Base-by-base conservation (phyloP, 2,888 invertebrate genomes). In the Teleogryllus oceanicus region DNA sequence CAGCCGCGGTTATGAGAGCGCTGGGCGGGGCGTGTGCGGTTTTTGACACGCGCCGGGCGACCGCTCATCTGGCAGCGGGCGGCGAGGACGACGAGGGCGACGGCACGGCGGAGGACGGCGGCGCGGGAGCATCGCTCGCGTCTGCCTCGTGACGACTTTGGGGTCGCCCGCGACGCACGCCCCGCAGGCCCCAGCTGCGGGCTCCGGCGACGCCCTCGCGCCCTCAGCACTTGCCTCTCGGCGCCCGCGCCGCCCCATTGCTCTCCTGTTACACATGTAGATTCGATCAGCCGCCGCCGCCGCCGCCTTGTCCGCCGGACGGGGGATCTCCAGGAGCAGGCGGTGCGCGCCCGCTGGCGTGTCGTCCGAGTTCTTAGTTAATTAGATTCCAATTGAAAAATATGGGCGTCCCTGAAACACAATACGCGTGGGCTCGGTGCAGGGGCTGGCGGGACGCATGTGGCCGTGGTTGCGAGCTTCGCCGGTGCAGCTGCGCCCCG, bases 201-300 rank as follows among this genome's bases (percentile, higher is more conserved):
- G n/a, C 62, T 18, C 16, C 16, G n/a, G 62, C 37, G 37, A 2
- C 37, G n/a, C n/a, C 62, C 62, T 37, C 10, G 18, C 62, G 18
- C 62, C 62, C 13, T 62, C 18, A 62, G 16, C 37, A 37, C 37
- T 37, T 37, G 37, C 37, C 37, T 37, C 37, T 37, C 37, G 37
- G 37, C 37, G 37, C 37, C 37, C 37, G 37, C 37, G 62, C 18
- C 62, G 18, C 18, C n/a, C 62, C 62, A 62, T 62, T 62, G 62
- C 62, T 62, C 62, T n/a, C n/a, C 62, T 62, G 62, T 62, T 62
- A 62, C 62, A 62, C 62, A 62, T 62, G 62, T 62, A 62, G 62
- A 62, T 62, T 62, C n/a, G 62, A 62, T 62, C 62, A 62, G 62
- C n/a, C 16, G 62, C 62, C 62, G 5, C 62, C 62, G 5, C 62